Evolutionary conservation across 2,113 vertebrate species (phyloP).

Genomic region (Amphilophus citrinellus): DNA sequence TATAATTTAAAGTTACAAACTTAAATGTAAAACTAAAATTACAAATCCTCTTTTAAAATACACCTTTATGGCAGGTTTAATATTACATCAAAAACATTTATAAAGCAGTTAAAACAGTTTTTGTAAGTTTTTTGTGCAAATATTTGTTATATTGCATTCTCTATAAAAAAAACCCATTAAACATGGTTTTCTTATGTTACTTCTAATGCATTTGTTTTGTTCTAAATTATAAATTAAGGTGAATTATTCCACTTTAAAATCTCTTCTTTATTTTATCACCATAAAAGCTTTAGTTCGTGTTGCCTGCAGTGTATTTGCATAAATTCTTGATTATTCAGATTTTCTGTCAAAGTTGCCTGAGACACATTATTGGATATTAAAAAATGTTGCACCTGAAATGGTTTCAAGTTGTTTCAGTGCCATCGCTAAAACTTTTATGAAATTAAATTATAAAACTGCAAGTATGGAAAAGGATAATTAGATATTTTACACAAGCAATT

Average conservation of each 20-base stretch:
- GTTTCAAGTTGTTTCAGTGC: neutral
- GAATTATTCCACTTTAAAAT: neutral
- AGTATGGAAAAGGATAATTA: neutral
- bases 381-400: neutral
- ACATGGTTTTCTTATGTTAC: too few species aligned
- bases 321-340: neutral
- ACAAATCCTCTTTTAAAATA: neutral
- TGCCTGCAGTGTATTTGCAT: neutral
- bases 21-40: neutral
- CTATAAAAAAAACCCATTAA: too few species aligned
- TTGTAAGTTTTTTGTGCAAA: neutral
- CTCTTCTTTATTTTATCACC: neutral
- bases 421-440: neutral
- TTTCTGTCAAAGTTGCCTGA: neutral
- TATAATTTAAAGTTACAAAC: neutral
- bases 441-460: neutral
- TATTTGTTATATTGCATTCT: too few species aligned
- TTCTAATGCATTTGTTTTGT: neutral
- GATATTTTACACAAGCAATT: neutral
- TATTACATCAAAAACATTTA: neutral
- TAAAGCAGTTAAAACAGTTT: neutral
- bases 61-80: neutral
- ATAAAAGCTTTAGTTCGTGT: neutral
- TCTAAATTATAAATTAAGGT: neutral
- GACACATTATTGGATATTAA: neutral